Evolutionary conservation across 2,888 invertebrate species (phyloP).

Genomic region (Thalpophila matura): DNA sequence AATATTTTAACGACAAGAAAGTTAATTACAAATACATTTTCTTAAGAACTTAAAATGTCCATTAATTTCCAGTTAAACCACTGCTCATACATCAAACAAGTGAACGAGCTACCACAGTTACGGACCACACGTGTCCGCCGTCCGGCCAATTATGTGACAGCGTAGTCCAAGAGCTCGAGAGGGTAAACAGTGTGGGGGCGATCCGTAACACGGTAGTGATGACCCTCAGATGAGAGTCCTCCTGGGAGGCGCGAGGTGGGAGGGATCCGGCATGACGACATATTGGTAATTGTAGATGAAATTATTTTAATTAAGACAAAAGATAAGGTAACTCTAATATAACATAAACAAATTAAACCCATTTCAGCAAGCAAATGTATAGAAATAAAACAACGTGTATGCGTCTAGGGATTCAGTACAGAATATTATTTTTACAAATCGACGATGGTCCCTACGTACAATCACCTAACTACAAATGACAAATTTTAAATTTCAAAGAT

Average conservation of each 20-base stretch:
- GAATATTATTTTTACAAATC: too few relatives aligned
- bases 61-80: slow-evolving; percentile 57
- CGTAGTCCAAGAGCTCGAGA: slow-evolving; percentile 72
- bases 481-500: too few relatives aligned
- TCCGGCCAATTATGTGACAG: slow-evolving; percentile 82
- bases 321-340: too few relatives aligned
- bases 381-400: too few relatives aligned
- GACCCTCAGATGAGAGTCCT: slow-evolving; percentile 64
- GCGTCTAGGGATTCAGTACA: too few relatives aligned
- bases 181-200: slow-evolving; percentile 79
- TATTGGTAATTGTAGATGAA: not conserved
- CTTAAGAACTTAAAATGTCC: slow-evolving; percentile 49
- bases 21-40: slow-evolving; percentile 47
- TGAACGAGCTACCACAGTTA: slow-evolving; percentile 69
- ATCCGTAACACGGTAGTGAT: slow-evolving; percentile 81
- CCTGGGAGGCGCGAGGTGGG: slow-evolving; percentile 70
- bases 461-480: too few relatives aligned
- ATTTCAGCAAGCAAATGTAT: too few relatives aligned
- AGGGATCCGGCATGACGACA: slow-evolving; percentile 46
- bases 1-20: slow-evolving; percentile 31
- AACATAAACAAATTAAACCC: too few relatives aligned
- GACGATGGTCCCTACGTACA: too few relatives aligned
- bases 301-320: slow-evolving; percentile 20
- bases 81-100: slow-evolving; percentile 54
- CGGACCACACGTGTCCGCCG: slow-evolving; percentile 74